A percentile compares a stretch with the other conserved stretches of the same genome.
Evolutionary conservation across 2,888 invertebrate species (phyloP).

Genomic region (Conops quadrifasciatus): DNA sequence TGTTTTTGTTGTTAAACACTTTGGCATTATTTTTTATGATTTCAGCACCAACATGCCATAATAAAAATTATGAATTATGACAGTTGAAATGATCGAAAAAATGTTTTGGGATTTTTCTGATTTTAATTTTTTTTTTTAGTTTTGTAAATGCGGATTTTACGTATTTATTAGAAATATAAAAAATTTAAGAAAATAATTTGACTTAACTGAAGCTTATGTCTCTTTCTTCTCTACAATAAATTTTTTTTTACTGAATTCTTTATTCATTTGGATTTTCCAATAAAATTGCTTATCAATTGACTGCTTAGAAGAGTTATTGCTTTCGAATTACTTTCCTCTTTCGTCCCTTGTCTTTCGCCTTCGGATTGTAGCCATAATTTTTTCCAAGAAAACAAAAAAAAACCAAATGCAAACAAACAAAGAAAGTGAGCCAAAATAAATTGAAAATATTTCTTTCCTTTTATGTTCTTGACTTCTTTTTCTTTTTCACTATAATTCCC

Average conservation of each 20-base stretch:
- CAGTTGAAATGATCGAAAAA: too few relatives aligned
- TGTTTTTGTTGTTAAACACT: too few relatives aligned
- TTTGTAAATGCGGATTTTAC: too few relatives aligned
- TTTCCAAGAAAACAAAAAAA: neutral
- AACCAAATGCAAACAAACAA: constrained; percentile 1
- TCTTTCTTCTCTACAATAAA: constrained; percentile 16
- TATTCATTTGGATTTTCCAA: neutral
- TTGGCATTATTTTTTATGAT: too few relatives aligned
- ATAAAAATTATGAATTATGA: too few relatives aligned
- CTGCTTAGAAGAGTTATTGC: too few relatives aligned
- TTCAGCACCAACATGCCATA: too few relatives aligned
- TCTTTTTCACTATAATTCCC: too few relatives aligned
- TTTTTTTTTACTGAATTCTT: neutral
- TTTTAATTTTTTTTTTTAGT: too few relatives aligned
- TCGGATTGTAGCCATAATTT: constrained; percentile 2
- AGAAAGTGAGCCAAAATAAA: constrained; percentile 1
- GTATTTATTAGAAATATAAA: neutral
- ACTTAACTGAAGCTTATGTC: neutral
- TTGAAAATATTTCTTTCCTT: constrained; percentile 17
- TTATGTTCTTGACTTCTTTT: too few relatives aligned
- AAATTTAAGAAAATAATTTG: neutral
- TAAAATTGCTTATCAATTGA: neutral
- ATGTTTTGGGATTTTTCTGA: neutral
- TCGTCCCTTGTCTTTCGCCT: neutral
- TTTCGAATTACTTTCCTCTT: neutral